A percentile compares a stretch with the other conserved stretches of the same genome.
Evolutionary conservation across 2,113 vertebrate species (phyloP).

Genomic region (Brachirus orientalis): DNA sequence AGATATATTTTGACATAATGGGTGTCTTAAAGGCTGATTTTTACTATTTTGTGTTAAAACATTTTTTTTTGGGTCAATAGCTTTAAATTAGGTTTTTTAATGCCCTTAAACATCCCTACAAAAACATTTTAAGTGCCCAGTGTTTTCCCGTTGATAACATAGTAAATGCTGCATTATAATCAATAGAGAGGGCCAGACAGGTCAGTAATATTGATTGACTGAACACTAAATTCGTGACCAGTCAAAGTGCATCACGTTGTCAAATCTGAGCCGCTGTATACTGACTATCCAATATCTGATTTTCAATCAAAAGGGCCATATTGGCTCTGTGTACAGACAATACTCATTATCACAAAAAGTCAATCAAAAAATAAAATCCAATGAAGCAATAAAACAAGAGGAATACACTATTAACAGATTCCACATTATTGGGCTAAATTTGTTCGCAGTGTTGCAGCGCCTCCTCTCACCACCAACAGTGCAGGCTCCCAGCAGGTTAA

Average conservation of each 20-base stretch:
- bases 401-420: not conserved
- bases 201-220: conserved; percentile 37
- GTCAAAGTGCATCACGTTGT: conserved; percentile 38
- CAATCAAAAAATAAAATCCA: not conserved
- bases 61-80: not conserved
- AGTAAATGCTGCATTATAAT: conserved; percentile 34
- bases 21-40: conserved; percentile 6
- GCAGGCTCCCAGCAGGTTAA: conserved; percentile 95
- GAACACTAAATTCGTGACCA: conserved; percentile 35
- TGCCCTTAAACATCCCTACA: not conserved
- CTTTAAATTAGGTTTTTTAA: not conserved
- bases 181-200: conserved; percentile 41
- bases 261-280: not conserved
- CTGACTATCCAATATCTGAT: conserved; percentile 42
- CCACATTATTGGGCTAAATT: not conserved
- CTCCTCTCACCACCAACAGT: conserved; percentile 88
- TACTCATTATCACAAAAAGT: not conserved
- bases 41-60: conserved; percentile 6
- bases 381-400: not conserved
- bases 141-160: not conserved
- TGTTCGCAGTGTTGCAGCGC: not conserved
- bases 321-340: not conserved
- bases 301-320: conserved; percentile 40
- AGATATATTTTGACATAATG: not conserved
- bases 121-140: conserved; percentile 13